A percentile compares a stretch with the other conserved stretches of the same genome.
phyloP scores from a whole-genome alignment of 2,888 invertebrate species.

The Drosophila borealis region DNA sequence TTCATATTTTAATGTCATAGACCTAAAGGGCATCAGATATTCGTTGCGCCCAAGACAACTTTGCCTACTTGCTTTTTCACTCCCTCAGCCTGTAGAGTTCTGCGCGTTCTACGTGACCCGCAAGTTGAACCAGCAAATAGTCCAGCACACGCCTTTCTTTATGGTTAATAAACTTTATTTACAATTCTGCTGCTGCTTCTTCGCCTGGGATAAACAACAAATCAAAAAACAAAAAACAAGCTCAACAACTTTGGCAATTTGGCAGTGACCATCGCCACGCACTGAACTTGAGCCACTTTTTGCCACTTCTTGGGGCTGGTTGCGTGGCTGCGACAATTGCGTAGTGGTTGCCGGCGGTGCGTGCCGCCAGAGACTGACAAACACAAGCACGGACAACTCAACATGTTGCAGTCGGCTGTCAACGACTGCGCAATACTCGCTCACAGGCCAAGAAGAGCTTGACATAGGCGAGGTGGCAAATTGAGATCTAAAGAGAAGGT shows the following conservation, averaged over 20 bases:
- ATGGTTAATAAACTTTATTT: not conserved
- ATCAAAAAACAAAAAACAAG: not conserved
- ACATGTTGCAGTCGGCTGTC: too few species aligned
- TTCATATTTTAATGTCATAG: too few species aligned
- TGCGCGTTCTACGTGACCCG: slow-evolving; percentile 26
- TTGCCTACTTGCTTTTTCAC: not conserved
- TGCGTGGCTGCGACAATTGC: slow-evolving; percentile 59
- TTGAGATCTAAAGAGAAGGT: too few species aligned
- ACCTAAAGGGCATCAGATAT: not conserved
- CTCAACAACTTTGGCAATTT: slow-evolving; percentile 18
- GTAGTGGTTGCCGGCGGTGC: slow-evolving; percentile 45
- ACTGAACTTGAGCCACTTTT: slow-evolving; percentile 72
- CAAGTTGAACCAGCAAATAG: slow-evolving; percentile 7
- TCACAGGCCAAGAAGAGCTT: too few species aligned
- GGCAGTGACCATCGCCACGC: slow-evolving; percentile 54
- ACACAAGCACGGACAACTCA: not conserved
- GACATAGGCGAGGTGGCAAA: too few species aligned
- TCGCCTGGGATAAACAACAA: slow-evolving; percentile 4
- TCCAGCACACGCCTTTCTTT: slow-evolving; percentile 6
- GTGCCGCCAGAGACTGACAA: slow-evolving; percentile 32
- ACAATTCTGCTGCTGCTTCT: not conserved
- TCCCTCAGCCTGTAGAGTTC: not conserved
- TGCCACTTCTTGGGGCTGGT: slow-evolving; percentile 37
- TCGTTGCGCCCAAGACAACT: not conserved
- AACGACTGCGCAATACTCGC: too few species aligned